phyloP scores from a whole-genome alignment of 2,113 vertebrate species.

The Gobio gobio region DNA sequence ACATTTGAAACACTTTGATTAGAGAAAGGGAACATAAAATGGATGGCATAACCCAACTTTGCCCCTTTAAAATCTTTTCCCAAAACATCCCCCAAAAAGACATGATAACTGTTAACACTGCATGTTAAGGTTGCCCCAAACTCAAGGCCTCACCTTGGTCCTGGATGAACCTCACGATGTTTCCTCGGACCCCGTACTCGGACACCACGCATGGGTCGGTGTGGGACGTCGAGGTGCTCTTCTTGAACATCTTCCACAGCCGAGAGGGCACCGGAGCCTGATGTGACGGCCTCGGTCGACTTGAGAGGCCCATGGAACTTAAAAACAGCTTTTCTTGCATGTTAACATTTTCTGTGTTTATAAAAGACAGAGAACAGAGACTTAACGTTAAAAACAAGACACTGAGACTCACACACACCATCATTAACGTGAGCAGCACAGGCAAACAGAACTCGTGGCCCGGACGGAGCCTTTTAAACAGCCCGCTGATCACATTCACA shows the following conservation, averaged over 20 bases:
- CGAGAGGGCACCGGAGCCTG: constrained; percentile 74
- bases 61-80: no score
- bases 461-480: not conserved
- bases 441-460: not conserved
- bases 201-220: constrained; percentile 80
- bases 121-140: not conserved
- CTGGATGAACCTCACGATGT: constrained; percentile 85
- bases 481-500: not conserved
- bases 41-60: no score
- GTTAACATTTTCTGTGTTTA: constrained; percentile 51
- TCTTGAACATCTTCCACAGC: constrained; percentile 87
- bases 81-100: no score
- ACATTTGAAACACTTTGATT: not conserved
- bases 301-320: constrained; percentile 76
- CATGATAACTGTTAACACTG: no score
- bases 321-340: constrained; percentile 73
- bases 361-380: not conserved
- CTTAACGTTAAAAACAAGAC: constrained; percentile 12
- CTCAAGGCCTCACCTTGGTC: constrained; percentile 80
- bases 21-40: not conserved
- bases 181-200: constrained; percentile 86
- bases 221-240: constrained; percentile 35
- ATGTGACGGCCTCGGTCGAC: constrained; percentile 64
- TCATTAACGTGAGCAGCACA: not conserved
- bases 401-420: not conserved